phyloP scores from a whole-genome alignment of 1,140 invertebrate species.

The Drosophila cardini region DNA sequence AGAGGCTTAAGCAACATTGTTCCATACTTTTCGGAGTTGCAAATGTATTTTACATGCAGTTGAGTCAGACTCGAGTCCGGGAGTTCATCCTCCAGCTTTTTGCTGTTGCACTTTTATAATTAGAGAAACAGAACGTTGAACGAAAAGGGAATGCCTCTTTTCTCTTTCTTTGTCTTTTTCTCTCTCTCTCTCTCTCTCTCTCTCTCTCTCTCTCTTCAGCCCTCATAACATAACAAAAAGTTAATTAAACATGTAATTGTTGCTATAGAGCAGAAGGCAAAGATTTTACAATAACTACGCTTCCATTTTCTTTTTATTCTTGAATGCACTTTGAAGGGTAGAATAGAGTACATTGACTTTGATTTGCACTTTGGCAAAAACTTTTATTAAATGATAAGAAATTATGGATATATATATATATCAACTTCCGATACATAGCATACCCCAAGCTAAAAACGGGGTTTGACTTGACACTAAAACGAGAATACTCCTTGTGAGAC shows the following conservation, averaged over 20 bases:
- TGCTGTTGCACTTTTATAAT: slow-evolving; percentile 65
- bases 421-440: too few species aligned
- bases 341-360: slow-evolving; percentile 6
- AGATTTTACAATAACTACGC: slow-evolving; percentile 43
- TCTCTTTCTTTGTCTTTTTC: slow-evolving; percentile 22
- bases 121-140: slow-evolving; percentile 27
- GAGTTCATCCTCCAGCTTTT: not conserved
- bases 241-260: slow-evolving; percentile 82
- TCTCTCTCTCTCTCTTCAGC: too few species aligned
- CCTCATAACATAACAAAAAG: slow-evolving; percentile 64
- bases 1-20: slow-evolving; percentile 8
- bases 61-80: not conserved
- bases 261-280: slow-evolving; percentile 54
- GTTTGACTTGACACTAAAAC: not conserved
- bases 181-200: too few species aligned
- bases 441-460: too few species aligned
- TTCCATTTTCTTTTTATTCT: not conserved
- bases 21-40: slow-evolving; percentile 34
- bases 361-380: not conserved
- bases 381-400: not conserved
- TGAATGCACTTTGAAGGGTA: slow-evolving; percentile 3
- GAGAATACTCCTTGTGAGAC: not conserved
- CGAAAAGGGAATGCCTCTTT: slow-evolving; percentile 1
- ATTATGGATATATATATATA: too few species aligned
- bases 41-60: not conserved